phyloP scores from a whole-genome alignment of 2,113 vertebrate genomes.

The Alligator mississippiensis region DNA sequence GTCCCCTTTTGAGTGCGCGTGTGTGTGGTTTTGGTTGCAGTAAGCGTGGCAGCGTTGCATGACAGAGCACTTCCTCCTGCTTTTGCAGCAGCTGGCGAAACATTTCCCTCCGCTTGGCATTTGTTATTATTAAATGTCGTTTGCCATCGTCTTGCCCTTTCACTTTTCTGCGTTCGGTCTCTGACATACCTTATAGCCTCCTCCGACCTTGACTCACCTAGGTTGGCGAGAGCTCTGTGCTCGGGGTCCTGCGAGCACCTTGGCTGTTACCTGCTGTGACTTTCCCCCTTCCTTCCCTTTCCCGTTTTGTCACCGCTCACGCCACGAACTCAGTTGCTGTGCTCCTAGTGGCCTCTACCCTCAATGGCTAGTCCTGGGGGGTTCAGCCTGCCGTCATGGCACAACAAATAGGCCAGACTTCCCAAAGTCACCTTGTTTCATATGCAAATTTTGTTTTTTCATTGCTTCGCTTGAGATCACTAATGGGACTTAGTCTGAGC shows the following conservation, averaged over 20 bases:
- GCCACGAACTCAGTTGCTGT: too few relatives aligned
- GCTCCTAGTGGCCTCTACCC: too few relatives aligned
- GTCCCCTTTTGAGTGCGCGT: neutral
- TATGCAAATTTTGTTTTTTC: neutral
- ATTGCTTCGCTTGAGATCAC: neutral
- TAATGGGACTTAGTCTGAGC: too few relatives aligned
- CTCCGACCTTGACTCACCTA: neutral
- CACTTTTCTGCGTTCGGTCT: neutral
- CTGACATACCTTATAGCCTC: neutral
- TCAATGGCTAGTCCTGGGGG: too few relatives aligned
- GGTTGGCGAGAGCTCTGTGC: too few relatives aligned
- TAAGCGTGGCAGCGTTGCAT: neutral
- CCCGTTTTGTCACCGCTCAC: too few relatives aligned
- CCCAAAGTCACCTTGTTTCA: neutral
- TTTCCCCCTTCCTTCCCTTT: too few relatives aligned
- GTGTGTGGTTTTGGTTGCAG: neutral
- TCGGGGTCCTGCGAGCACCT: too few relatives aligned
- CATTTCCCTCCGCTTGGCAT: neutral
- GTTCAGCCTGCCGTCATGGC: too few relatives aligned
- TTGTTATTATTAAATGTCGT: neutral
- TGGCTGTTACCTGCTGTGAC: too few relatives aligned
- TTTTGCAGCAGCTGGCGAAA: neutral
- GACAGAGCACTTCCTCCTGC: neutral
- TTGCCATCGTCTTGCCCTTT: neutral
- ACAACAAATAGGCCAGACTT: too few relatives aligned